Evolutionary conservation across 1,140 invertebrate species (phyloP).

Genomic region (Acromyrmex echinatior): DNA sequence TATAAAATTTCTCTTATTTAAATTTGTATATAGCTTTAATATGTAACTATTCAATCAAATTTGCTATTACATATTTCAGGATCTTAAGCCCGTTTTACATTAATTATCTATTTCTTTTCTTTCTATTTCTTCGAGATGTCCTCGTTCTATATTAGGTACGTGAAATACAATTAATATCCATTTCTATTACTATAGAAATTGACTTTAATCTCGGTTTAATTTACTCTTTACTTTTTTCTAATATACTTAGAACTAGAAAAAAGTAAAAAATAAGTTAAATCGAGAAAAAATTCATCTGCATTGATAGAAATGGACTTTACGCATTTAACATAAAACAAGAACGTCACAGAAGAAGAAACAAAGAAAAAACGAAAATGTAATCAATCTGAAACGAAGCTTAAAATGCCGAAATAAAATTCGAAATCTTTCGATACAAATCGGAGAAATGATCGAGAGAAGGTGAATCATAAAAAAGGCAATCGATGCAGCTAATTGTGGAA

Average conservation of each 20-base stretch:
- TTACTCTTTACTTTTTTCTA: no score
- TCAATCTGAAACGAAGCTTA: neutral
- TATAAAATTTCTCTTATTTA: no score
- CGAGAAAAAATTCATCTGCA: no score
- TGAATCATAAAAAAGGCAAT: neutral
- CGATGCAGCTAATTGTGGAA: neutral
- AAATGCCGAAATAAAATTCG: neutral
- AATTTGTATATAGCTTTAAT: no score
- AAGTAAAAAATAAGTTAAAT: no score
- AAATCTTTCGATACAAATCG: neutral
- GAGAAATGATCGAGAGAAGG: neutral
- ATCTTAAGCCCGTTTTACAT: neutral
- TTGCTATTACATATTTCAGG: neutral
- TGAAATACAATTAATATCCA: neutral
- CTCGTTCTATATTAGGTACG: neutral
- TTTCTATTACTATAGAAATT: no score
- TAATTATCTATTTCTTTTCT: neutral
- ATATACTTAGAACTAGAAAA: no score
- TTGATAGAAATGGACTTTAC: no score
- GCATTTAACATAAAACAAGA: neutral
- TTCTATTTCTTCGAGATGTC: neutral
- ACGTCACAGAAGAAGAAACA: neutral
- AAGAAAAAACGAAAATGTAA: neutral
- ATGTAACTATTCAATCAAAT: no score
- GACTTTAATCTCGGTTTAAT: no score